Percentiles rank a stretch among this genome's conserved stretches.
phyloP scores from a whole-genome alignment of 2,113 vertebrate species.

The Pardalotus punctatus region DNA sequence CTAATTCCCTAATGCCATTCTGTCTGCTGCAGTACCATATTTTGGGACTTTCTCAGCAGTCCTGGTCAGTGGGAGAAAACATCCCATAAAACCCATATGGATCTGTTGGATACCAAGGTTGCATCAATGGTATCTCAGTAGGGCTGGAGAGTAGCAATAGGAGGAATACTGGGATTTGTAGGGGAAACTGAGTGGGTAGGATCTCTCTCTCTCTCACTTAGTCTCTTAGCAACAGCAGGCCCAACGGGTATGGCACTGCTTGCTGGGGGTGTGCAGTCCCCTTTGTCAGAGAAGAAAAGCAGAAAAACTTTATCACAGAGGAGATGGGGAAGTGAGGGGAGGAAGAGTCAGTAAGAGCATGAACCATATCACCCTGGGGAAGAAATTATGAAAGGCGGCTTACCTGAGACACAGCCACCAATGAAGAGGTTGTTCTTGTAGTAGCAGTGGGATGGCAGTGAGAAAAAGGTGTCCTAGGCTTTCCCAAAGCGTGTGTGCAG shows the following conservation, averaged over 20 bases:
- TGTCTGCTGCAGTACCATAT: neutral
- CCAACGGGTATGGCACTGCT: neutral
- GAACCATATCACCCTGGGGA: neutral
- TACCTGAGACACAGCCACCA: neutral
- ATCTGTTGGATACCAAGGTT: neutral
- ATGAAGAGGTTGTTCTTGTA: neutral
- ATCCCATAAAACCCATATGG: neutral
- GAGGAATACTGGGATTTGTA: neutral
- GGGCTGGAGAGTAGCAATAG: neutral
- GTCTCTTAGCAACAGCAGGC: conserved; percentile 38
- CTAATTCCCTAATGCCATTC: neutral
- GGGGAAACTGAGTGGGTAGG: neutral
- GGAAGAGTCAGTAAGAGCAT: neutral
- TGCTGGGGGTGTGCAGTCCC: neutral
- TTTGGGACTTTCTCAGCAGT: neutral
- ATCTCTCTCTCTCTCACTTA: neutral
- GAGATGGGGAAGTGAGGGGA: neutral
- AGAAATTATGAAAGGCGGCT: neutral
- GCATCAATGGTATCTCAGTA: neutral
- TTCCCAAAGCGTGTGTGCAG: neutral
- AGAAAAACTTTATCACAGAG: neutral
- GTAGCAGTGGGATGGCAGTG: neutral
- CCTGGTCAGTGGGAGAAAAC: neutral
- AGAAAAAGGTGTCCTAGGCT: neutral
- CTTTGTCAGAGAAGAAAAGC: neutral